Conservation (phyloP, 1,140 invertebrate genomes). For the Leptoteleia sp. region DNA sequence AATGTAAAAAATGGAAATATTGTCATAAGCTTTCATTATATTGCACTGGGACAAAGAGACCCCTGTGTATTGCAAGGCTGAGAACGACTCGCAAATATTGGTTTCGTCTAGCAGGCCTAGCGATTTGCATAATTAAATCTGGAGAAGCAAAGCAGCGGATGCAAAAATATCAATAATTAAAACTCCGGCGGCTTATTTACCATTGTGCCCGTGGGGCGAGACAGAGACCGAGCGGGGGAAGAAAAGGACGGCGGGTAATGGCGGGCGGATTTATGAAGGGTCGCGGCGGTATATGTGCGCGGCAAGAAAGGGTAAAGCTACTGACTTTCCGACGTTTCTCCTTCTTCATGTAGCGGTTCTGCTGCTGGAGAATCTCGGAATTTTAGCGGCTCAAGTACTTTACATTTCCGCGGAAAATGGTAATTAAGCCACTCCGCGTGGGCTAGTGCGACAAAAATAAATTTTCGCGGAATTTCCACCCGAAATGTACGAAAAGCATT, state of each 20-base stretch:
- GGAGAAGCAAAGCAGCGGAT: conserved; percentile 33
- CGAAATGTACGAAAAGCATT: conserved; percentile 39
- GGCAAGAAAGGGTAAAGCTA: conserved; percentile 34
- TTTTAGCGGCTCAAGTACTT: conserved; percentile 60
- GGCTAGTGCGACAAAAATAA: conserved; percentile 62
- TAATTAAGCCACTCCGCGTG: conserved; percentile 58
- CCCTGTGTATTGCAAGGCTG: conserved; percentile 17
- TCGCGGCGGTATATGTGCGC: conserved; percentile 22
- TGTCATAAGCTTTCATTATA: conserved; percentile 29
- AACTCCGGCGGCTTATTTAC: conserved; percentile 72
- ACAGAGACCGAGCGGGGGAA: conserved; percentile 14
- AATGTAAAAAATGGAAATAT: conserved; percentile 14
- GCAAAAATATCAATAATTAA: conserved; percentile 71
- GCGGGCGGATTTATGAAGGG: conserved; percentile 59
- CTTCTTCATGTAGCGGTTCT: conserved; percentile 51
- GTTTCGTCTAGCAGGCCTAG: conserved; percentile 50
- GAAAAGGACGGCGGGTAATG: conserved; percentile 45
- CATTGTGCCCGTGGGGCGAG: conserved; percentile 62
- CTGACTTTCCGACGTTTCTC: conserved; percentile 51
- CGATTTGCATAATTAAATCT: conserved; percentile 71
- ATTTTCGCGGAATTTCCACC: conserved; percentile 33
- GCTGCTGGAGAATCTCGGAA: conserved; percentile 47
- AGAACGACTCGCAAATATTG: conserved; percentile 63
- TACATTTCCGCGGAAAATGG: conserved; percentile 62
- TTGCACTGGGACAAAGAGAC: conserved; percentile 21